phyloP scores from a whole-genome alignment of 2,888 invertebrate species.

The Taphrorychus bicolor region DNA sequence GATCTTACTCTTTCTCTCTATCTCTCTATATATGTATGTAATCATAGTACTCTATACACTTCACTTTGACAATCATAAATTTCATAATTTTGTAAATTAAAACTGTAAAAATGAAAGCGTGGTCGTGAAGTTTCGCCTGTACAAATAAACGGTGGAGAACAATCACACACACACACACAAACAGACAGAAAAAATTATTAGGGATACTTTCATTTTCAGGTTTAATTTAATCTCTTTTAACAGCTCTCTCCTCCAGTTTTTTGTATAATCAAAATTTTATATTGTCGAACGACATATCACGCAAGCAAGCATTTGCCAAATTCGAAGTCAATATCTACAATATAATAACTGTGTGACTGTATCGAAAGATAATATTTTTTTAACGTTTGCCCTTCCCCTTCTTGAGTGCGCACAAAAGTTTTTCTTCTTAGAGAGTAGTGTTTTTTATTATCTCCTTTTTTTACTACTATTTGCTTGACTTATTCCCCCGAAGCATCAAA shows the following conservation, averaged over 20 bases:
- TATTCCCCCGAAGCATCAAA: neutral
- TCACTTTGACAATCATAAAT: conserved; percentile 60
- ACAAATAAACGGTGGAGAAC: conserved; percentile 35
- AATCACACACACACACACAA: neutral
- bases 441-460: conserved; percentile 23
- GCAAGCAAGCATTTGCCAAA: conserved; percentile 66
- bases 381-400: conserved; percentile 47
- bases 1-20: conserved; percentile 49
- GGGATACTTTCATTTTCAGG: conserved; percentile 30
- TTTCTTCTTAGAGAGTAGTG: conserved; percentile 5
- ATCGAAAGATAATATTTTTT: conserved; percentile 62
- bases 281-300: conserved; percentile 53
- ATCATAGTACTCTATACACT: conserved; percentile 44
- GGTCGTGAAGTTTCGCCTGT: conserved; percentile 38
- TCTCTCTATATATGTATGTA: conserved; percentile 40
- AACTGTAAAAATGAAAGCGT: conserved; percentile 41
- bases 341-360: conserved; percentile 62
- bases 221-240: conserved; percentile 19
- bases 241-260: conserved; percentile 34
- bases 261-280: conserved; percentile 46
- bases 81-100: conserved; percentile 42
- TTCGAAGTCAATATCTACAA: conserved; percentile 70
- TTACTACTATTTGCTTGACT: neutral
- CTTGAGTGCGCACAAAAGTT: conserved; percentile 53
- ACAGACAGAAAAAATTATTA: neutral